Base-by-base conservation (phyloP, 1,140 invertebrate genomes). In the Lordiphosa collinella region DNA sequence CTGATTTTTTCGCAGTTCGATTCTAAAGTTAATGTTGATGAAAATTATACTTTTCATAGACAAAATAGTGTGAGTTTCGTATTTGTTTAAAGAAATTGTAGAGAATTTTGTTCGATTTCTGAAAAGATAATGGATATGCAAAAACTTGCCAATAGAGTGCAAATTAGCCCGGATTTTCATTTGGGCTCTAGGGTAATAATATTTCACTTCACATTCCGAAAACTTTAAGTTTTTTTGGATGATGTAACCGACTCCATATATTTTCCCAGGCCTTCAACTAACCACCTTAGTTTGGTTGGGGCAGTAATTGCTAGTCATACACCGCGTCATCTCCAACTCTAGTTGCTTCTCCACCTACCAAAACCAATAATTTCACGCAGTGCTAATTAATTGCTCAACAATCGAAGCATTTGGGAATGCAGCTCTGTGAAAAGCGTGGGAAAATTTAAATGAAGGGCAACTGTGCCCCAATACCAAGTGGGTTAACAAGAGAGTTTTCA, bases 331-430 rank as follows among this genome's bases (percentile, higher is more conserved):
- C 47, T 9, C 4, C 34, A 50, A 18, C 13, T 43, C 22, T 12
- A 36, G 11, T 29, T 36, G 4, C 38, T 34, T 7, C 37, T 41
- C 8, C 49, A 12, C n/a, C 31, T 11, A 34, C 40, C 29, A 47
- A 29, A 41, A 34, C 53, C 47, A 61, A 79, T 79, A 69, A 68
- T 76, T 84, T 82, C 78, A 84, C 76, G 72, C 76, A 82, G 76
- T 82, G 76, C 78, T 82, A 82, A 82, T 82, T 82, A 82, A 80
- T 82, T 84, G 78, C 71, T 44, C 55, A 82, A 82, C 76, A 82
- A 76, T 75, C 63, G 73, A 60, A 54, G 56, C 63, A 66, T 48
- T 65, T 52, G 37, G 60, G 54, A 78, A 78, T 79, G 74, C 68
- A 57, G 54, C 31, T 29, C 25, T 29, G 5, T 34, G 50, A 71